Evolutionary conservation across 2,113 vertebrate genomes (phyloP), one percentile per base, ranked within the genome.

Genomic region (Mastomys coucha): DNA sequence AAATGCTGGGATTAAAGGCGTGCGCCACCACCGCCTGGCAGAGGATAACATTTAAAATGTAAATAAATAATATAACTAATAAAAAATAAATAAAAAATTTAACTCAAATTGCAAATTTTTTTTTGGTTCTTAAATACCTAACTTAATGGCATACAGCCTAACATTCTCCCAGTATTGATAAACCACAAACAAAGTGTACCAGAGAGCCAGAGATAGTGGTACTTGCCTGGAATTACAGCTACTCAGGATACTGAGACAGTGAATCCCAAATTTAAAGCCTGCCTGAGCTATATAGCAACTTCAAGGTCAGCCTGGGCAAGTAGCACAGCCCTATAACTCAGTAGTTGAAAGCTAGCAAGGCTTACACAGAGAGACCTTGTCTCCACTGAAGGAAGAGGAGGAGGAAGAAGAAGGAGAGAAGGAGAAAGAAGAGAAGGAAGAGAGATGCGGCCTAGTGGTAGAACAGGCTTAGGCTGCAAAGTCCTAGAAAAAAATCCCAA

Each of bases 121-220:
- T 53, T 91, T 65, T 70, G 31, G 22, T 17, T 53, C 10, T 95
- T 82, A 78, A 93, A 82, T 89, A 56, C 10, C 39, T 75, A 31
- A 87, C 16, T 93, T 91, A 80, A 80, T 69, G 67, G 91, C 2
- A 63, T 49, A 91, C 77, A 87, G 45, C 49, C 86, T 84, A 73
- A 86, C 65, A 42, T 80, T 65, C 4, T 88, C 73, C 60, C 45
- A 93, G 93, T 33, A 75, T n/a, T 49, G 51, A 89, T 49, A 84
- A 84, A 60, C 56, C 53, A 91, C 26, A 94, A 94, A 89, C 75
- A 72, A 91, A 95, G 82, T 28, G 26, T 49, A 72, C 10, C 42
- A 26, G 0, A 1, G 84, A 33, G n/a, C 31, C 31, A 69, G 31
- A 65, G 4, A 39, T n/a, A 58, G 26, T 5, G 26, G 39, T 31